Conservation (phyloP, 2,113 vertebrate genomes). For the Lepus timidus region DNA sequence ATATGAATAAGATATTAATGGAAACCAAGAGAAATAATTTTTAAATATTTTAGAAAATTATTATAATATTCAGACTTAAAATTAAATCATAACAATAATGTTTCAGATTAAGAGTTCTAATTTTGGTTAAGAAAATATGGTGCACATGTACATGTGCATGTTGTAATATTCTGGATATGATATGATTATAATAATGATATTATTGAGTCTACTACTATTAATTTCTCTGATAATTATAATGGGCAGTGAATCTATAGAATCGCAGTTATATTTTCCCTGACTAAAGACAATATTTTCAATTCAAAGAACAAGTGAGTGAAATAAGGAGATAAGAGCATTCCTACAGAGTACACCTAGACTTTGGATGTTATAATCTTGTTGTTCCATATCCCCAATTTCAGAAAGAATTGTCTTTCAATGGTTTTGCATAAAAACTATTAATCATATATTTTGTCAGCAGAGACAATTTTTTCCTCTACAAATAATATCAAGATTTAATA, state of each 20-base stretch:
- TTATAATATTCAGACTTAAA: constrained; percentile 5
- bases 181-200: constrained; percentile 21
- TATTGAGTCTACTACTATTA: not conserved
- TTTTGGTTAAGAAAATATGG: not conserved
- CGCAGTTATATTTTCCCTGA: not conserved
- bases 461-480: constrained; percentile 1
- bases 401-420: not conserved
- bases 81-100: not conserved
- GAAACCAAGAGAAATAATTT: not conserved
- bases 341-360: not conserved
- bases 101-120: not conserved
- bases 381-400: not conserved
- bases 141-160: not conserved
- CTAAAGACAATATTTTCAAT: constrained; percentile 6
- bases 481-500: constrained; percentile 19
- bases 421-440: not conserved
- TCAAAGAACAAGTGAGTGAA: constrained; percentile 26
- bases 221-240: constrained; percentile 21
- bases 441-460: not conserved
- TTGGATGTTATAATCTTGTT: not conserved
- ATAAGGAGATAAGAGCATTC: constrained; percentile 11
- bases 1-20: constrained; percentile 16
- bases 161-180: not conserved
- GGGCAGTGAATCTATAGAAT: not conserved
- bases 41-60: constrained; percentile 1